Evolutionary conservation across 2,113 vertebrate genomes (phyloP).

Genomic region (Monopterus albus): DNA sequence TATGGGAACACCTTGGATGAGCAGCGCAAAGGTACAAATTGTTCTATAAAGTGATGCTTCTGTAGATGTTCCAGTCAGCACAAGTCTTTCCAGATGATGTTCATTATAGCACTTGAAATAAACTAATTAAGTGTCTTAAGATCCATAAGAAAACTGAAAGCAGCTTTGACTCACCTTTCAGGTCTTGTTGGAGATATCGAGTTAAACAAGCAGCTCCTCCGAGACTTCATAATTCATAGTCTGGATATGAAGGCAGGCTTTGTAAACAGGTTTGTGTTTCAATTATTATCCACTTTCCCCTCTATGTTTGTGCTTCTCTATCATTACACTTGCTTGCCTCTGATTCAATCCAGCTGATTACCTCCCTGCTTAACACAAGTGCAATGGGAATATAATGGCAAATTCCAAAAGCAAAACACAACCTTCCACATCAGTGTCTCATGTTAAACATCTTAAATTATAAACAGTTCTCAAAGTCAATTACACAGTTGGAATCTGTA

Average conservation of each 20-base stretch:
- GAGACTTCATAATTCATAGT: constrained; percentile 71
- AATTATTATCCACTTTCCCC: constrained; percentile 32
- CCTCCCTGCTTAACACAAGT: constrained; percentile 30
- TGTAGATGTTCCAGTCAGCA: constrained; percentile 11
- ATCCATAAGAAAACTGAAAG: constrained; percentile 16
- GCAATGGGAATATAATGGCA: constrained; percentile 18
- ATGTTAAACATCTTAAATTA: constrained; percentile 13
- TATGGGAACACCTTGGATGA: constrained; percentile 85
- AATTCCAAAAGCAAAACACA: constrained; percentile 13
- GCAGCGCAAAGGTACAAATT: constrained; percentile 89
- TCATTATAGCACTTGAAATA: constrained; percentile 2
- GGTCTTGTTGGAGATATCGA: constrained; percentile 75
- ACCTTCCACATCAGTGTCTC: not conserved
- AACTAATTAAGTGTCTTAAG: constrained; percentile 25
- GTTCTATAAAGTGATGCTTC: constrained; percentile 3
- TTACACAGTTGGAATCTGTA: not conserved
- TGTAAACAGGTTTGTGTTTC: constrained; percentile 71
- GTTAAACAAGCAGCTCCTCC: constrained; percentile 63
- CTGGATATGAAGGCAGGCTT: constrained; percentile 76
- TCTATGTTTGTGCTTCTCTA: constrained; percentile 39
- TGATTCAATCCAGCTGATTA: constrained; percentile 42
- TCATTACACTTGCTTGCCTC: constrained; percentile 41
- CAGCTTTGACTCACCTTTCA: constrained; percentile 55
- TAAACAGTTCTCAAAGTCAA: not conserved
- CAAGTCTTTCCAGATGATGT: not conserved